Percentiles rank a stretch among this genome's conserved stretches.
phyloP scores from a whole-genome alignment of 1,140 invertebrate genomes.

The Himalopsyche phryganea region DNA sequence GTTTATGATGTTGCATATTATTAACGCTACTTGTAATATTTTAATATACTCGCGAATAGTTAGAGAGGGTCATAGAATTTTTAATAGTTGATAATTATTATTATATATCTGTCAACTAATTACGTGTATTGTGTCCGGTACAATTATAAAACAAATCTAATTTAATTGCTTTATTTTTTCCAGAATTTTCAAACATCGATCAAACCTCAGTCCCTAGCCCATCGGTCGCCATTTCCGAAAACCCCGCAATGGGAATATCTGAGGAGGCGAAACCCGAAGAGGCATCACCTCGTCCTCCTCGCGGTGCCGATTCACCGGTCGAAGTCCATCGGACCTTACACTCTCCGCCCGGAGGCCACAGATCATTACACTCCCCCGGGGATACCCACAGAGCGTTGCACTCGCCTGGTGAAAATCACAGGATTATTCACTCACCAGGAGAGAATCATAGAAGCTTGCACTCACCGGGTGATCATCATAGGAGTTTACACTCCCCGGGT shows the following conservation, averaged over 20 bases:
- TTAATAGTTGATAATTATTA: too few relatives aligned
- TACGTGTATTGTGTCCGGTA: too few relatives aligned
- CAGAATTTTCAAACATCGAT: slow-evolving; percentile 31
- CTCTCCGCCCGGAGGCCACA: slow-evolving; percentile 37
- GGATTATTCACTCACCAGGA: background rate
- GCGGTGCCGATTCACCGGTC: slow-evolving; percentile 37
- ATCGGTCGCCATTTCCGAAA: slow-evolving; percentile 26
- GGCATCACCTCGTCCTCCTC: slow-evolving; percentile 52
- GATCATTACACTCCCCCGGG: slow-evolving; percentile 26
- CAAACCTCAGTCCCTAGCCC: slow-evolving; percentile 13
- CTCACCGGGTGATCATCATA: slow-evolving; percentile 12
- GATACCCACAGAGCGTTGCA: slow-evolving; percentile 1
- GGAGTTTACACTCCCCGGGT: slow-evolving; percentile 3
- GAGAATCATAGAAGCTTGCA: background rate
- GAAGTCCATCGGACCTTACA: slow-evolving; percentile 26
- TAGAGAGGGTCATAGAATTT: too few relatives aligned
- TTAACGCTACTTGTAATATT: too few relatives aligned
- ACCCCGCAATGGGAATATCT: slow-evolving; percentile 58
- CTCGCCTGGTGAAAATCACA: slow-evolving; percentile 4
- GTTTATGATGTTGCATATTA: too few relatives aligned
- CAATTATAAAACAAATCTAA: too few relatives aligned
- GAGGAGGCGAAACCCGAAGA: slow-evolving; percentile 55
- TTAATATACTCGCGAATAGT: too few relatives aligned
- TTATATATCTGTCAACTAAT: too few relatives aligned
- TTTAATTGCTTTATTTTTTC: slow-evolving; percentile 27